A percentile compares a stretch with the other conserved stretches of the same genome.
These are phyloP conservation scores for Sarcophaga variegata DNA, from an alignment of 2,888 invertebrate species.

Conservation along the genomic window DNA sequence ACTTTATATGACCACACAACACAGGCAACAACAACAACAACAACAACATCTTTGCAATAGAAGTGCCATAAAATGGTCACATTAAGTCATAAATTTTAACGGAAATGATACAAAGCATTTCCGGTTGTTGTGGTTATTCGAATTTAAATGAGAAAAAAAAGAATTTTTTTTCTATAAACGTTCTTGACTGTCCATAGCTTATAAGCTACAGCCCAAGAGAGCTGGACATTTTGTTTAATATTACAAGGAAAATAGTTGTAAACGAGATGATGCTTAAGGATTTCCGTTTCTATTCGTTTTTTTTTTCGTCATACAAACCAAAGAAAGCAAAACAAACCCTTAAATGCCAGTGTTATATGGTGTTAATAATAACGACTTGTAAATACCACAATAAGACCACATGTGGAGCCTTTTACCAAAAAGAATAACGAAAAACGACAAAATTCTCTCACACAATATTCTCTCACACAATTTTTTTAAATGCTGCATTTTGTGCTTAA, in stretches of 20 bases:
- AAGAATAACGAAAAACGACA: not conserved
- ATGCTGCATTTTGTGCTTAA: slow-evolving; percentile 47
- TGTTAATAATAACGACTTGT: slow-evolving; percentile 66
- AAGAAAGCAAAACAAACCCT: not conserved
- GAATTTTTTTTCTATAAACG: not conserved
- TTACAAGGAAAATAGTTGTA: slow-evolving; percentile 64
- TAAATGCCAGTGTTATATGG: slow-evolving; percentile 34
- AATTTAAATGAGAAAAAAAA: slow-evolving; percentile 43
- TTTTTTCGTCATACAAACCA: not conserved
- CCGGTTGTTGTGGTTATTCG: slow-evolving; percentile 62
- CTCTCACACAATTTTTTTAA: slow-evolving; percentile 39
- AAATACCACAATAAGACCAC: slow-evolving; percentile 56
- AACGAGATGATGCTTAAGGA: slow-evolving; percentile 65
- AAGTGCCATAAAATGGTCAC: not conserved
- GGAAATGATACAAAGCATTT: slow-evolving; percentile 70
- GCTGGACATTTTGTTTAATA: slow-evolving; percentile 67
- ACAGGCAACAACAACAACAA: not conserved
- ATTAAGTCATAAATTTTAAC: slow-evolving; percentile 67
- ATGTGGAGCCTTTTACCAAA: slow-evolving; percentile 52
- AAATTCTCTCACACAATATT: slow-evolving; percentile 25
- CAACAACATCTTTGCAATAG: not conserved
- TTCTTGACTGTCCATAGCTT: not conserved
- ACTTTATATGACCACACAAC: not conserved
- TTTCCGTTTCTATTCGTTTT: slow-evolving; percentile 52
- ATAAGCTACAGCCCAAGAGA: slow-evolving; percentile 37